phyloP scores from a whole-genome alignment of 2,113 vertebrate genomes.

The Phrynosoma blainvillii region DNA sequence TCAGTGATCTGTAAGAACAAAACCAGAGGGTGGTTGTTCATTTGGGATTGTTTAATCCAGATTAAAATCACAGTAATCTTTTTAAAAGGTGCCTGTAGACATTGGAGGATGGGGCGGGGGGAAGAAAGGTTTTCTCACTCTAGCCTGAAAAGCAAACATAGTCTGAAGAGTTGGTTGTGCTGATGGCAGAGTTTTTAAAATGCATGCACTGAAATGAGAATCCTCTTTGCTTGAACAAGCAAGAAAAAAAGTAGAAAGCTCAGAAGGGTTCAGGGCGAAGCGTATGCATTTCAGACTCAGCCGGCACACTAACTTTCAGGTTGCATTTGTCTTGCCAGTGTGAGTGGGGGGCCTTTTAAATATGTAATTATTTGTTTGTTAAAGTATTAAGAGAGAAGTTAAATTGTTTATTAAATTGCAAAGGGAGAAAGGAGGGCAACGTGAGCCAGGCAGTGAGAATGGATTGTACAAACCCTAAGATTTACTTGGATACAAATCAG shows the following conservation, averaged over 20 bases:
- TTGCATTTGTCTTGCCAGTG: not conserved
- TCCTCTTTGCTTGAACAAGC: constrained; percentile 33
- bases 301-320: not conserved
- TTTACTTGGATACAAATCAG: not conserved
- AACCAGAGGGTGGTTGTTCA: not conserved
- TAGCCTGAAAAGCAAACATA: constrained; percentile 61
- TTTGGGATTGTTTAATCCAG: not conserved
- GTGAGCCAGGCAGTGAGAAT: not conserved
- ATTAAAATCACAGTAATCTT: constrained; percentile 4
- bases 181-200: constrained; percentile 41
- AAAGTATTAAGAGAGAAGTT: not conserved
- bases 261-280: not conserved
- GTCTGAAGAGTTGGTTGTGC: constrained; percentile 57
- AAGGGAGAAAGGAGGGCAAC: no score
- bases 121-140: constrained; percentile 12
- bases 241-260: not conserved
- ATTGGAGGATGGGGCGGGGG: not conserved
- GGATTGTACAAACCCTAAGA: not conserved
- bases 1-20: not conserved
- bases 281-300: not conserved
- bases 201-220: constrained; percentile 50
- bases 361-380: not conserved
- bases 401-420: not conserved
- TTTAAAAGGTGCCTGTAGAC: not conserved
- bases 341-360: not conserved